Conservation (phyloP, 2,888 invertebrate species). For the Pterostichus niger region DNA sequence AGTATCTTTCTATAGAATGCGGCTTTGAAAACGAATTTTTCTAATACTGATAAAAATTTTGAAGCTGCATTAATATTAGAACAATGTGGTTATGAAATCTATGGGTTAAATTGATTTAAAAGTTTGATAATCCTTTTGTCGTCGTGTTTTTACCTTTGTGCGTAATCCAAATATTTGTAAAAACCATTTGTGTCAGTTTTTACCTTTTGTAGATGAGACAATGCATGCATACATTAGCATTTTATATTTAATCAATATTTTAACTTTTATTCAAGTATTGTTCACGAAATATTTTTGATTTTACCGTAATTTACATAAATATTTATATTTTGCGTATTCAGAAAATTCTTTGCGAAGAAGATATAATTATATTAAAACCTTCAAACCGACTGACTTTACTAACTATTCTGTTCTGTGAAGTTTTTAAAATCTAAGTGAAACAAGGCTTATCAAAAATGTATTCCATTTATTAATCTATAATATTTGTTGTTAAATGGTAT, state of each 20-base stretch:
- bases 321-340: no score
- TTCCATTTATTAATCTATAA: no score
- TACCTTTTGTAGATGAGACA: constrained; percentile 39
- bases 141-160: constrained; percentile 30
- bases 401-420: no score
- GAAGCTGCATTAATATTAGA: constrained; percentile 37
- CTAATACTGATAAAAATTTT: not conserved
- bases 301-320: not conserved
- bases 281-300: not conserved
- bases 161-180: constrained; percentile 31
- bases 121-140: constrained; percentile 47
- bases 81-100: constrained; percentile 15
- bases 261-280: constrained; percentile 15
- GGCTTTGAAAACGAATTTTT: constrained; percentile 31
- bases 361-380: no score
- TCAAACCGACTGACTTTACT: no score
- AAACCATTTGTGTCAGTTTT: constrained; percentile 46
- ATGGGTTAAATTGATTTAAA: constrained; percentile 35
- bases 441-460: no score
- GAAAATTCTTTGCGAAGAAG: no score
- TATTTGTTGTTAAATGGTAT: no score
- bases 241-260: constrained; percentile 36
- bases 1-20: constrained; percentile 38
- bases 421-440: no score
- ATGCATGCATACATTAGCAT: constrained; percentile 37